Conservation (phyloP, 2,888 invertebrate species). For the Conchocele bisecta region DNA sequence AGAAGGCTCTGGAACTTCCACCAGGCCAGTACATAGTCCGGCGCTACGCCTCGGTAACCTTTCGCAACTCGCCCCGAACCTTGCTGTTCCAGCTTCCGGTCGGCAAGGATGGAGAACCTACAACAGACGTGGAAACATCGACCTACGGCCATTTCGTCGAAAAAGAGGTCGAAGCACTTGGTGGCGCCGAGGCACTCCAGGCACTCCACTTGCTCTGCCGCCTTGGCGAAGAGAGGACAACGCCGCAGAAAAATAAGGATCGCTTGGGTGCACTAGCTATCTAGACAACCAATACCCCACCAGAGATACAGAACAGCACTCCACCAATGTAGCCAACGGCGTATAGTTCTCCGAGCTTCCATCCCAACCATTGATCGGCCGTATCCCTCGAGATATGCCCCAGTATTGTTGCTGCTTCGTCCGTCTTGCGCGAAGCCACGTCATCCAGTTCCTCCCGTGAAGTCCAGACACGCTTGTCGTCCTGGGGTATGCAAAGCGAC, state of each 20-base stretch:
- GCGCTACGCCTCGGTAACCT: constrained; percentile 7
- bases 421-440: no score
- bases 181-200: constrained; percentile 8
- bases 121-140: constrained; percentile 4
- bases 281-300: no score
- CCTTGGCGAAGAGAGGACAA: constrained; percentile 1
- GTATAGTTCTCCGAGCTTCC: no score
- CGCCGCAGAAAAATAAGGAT: constrained; percentile 18
- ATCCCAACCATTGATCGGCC: no score
- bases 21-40: constrained; percentile 1
- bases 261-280: no score
- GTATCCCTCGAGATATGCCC: no score
- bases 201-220: constrained; percentile 13
- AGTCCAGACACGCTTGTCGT: no score
- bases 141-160: constrained; percentile 11
- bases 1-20: constrained; percentile 1
- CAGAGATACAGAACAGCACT: no score
- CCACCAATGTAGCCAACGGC: no score
- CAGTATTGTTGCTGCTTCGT: no score
- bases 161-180: constrained; percentile 15
- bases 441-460: no score
- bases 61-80: not conserved
- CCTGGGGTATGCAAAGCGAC: no score
- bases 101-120: not conserved
- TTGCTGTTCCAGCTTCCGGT: not conserved